A percentile compares a stretch with the other conserved stretches of the same genome.
Conservation (phyloP, 2,888 invertebrate genomes). For the Julus scanicus region DNA sequence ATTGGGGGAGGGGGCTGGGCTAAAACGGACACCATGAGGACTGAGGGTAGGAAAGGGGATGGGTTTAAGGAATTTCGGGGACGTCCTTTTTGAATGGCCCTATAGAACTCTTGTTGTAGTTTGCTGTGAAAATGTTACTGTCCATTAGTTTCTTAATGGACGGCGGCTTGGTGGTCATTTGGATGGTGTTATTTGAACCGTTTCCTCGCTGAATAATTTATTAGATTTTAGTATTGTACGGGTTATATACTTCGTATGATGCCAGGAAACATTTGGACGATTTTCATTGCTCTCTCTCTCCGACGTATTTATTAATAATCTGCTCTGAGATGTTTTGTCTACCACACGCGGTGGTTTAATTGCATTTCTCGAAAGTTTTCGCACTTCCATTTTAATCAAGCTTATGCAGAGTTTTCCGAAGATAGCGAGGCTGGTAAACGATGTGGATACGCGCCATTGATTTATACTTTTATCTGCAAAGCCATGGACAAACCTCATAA, state of each 20-base stretch:
- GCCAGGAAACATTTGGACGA: not conserved
- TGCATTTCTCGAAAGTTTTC: slow-evolving; percentile 31
- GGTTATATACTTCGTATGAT: not conserved
- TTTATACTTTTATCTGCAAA: slow-evolving; percentile 42
- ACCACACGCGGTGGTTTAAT: slow-evolving; percentile 26
- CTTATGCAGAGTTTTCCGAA: slow-evolving; percentile 41
- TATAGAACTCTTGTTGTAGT: not conserved
- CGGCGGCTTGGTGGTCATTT: not conserved
- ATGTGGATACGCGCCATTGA: slow-evolving; percentile 23
- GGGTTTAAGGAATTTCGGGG: no score
- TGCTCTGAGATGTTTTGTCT: slow-evolving; percentile 4
- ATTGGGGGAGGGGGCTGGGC: no score
- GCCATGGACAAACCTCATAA: not conserved
- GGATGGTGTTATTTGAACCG: not conserved
- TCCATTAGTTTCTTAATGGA: not conserved
- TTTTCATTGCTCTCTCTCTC: not conserved
- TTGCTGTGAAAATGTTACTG: not conserved
- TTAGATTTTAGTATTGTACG: not conserved
- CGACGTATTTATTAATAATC: slow-evolving; percentile 27
- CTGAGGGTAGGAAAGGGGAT: no score
- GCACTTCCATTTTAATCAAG: slow-evolving; percentile 45
- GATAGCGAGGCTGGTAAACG: slow-evolving; percentile 20
- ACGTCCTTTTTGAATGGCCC: no score
- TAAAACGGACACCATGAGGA: no score
- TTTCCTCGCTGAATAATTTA: not conserved